Conservation (phyloP, 2,113 vertebrate genomes). For the Mus pahari region DNA sequence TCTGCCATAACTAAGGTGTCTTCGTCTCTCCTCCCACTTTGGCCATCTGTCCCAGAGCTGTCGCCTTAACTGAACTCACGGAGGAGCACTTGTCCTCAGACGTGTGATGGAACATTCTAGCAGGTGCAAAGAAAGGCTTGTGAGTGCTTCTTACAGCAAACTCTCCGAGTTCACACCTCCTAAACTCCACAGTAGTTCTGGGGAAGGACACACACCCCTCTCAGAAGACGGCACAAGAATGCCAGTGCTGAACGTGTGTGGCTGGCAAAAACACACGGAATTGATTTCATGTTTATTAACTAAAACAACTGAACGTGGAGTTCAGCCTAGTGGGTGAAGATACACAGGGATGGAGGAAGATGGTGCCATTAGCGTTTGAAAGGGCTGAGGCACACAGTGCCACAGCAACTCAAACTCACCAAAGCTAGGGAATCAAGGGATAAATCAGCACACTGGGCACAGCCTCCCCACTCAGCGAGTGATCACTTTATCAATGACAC, state of each 20-base stretch:
- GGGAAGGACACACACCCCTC: fast-evolving
- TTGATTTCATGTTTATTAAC: slow-evolving; percentile 37
- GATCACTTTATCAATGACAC: neutral
- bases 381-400: neutral
- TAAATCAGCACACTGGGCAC: neutral
- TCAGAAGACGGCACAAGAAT: neutral
- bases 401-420: neutral
- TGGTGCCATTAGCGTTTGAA: neutral
- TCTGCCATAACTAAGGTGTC: no score
- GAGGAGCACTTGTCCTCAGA: neutral
- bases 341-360: neutral
- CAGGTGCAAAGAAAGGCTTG: neutral
- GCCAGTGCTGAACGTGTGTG: neutral
- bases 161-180: neutral
- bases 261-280: neutral
- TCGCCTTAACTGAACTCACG: neutral
- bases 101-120: fast-evolving
- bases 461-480: neutral
- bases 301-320: neutral
- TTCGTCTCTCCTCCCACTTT: neutral
- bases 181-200: neutral
- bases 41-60: neutral
- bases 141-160: neutral
- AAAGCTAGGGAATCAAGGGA: neutral
- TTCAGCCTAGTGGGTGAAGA: neutral